Conservation (phyloP, 2,113 vertebrate species). For the Athene cunicularia region DNA sequence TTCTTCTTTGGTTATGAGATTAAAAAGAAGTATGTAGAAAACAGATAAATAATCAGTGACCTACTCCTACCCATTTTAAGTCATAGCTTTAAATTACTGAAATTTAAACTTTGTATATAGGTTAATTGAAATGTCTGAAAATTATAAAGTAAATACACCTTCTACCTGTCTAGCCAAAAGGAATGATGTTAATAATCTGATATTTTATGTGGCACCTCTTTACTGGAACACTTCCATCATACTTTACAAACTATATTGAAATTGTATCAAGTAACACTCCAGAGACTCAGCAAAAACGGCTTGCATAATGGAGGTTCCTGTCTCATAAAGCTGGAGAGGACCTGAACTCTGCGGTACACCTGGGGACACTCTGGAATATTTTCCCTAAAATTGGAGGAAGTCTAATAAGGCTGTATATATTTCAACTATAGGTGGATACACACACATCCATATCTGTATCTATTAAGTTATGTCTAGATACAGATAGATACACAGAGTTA, state of each 20-base stretch:
- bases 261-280: not conserved
- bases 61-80: not conserved
- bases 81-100: not conserved
- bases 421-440: not conserved
- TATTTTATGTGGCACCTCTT: not conserved
- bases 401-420: not conserved
- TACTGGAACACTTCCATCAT: not conserved
- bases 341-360: not conserved
- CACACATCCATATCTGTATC: not conserved
- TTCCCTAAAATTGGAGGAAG: not conserved
- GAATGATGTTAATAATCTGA: not conserved
- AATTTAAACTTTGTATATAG: not conserved
- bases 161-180: not conserved
- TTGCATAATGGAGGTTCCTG: not conserved
- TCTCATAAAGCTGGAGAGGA: not conserved
- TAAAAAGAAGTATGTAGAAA: not conserved
- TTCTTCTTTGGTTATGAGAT: not conserved
- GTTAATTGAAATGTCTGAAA: not conserved
- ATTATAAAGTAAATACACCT: not conserved
- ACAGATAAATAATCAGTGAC: not conserved
- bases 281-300: not conserved
- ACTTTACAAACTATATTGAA: not conserved
- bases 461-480: not conserved
- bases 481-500: not conserved
- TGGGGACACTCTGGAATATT: not conserved